Percentiles rank a stretch among this genome's conserved stretches.
Evolutionary conservation across 2,888 invertebrate genomes (phyloP).

Genomic region (Colletes collaris): DNA sequence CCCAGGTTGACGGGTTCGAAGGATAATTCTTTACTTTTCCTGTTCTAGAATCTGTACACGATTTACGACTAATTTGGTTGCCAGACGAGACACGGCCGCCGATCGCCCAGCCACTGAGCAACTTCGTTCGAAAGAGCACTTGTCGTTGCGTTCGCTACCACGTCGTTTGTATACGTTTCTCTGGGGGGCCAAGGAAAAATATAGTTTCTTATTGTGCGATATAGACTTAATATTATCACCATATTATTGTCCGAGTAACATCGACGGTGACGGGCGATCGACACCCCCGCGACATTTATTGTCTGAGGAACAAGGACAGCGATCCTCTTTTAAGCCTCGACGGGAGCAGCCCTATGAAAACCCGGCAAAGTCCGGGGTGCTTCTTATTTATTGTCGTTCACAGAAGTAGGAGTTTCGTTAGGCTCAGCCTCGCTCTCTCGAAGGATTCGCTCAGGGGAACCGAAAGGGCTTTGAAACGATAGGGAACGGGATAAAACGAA

Average conservation of each 20-base stretch:
- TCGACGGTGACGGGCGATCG: constrained; percentile 24
- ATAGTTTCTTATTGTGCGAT: constrained; percentile 16
- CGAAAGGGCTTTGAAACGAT: constrained; percentile 18
- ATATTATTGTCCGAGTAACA: constrained; percentile 38
- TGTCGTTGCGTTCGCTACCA: background rate
- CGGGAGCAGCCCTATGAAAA: constrained; percentile 63
- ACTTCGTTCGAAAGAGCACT: background rate
- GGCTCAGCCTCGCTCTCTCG: constrained; percentile 46
- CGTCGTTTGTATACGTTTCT: constrained; percentile 13
- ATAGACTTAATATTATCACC: constrained; percentile 16
- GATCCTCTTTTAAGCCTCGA: background rate
- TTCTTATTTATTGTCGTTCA: constrained; percentile 76
- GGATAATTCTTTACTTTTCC: too few species aligned
- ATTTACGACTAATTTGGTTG: too few species aligned
- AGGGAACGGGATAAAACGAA: background rate
- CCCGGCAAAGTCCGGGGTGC: constrained; percentile 33
- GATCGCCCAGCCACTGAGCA: too few species aligned
- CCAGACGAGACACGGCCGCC: too few species aligned
- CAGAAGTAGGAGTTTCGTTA: constrained; percentile 76
- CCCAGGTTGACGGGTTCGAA: too few species aligned
- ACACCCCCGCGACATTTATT: constrained; percentile 22
- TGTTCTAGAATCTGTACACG: too few species aligned
- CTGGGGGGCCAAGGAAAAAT: constrained; percentile 5
- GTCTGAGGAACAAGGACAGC: constrained; percentile 26
- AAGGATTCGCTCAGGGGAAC: constrained; percentile 48